Evolutionary conservation across 2,797 vertebrate genomes (phyloP), one percentile per base, ranked within the genome.

Genomic region (Selene dorsalis): DNA sequence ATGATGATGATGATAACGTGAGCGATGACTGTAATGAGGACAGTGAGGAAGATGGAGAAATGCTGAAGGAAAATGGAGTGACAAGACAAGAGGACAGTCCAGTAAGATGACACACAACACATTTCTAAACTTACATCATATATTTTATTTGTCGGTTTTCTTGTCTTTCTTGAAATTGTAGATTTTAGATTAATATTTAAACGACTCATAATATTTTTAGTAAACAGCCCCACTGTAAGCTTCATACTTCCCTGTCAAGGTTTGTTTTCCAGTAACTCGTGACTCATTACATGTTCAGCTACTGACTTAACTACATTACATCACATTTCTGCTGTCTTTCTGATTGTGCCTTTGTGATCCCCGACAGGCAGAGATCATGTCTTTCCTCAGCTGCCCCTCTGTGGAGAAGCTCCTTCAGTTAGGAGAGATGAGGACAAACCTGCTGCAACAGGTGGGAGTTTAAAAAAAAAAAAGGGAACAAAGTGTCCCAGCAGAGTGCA

Each of bases 341-440:
- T 60, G 1, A 64, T 16, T 47, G 39, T 61, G 59, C 50, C 41
- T 35, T 47, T 53, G 20, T 78, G 47, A 79, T 17, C 20, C 1
- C 60, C 45, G 10, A 84, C 94, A 88, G 95, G 92, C 47, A 73
- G 96, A 97, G 2, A 77, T 97, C 68, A 82, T 87, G 55, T 94
- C 95, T 0, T 99, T 98, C 88, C 94, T 98, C 68, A 93, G 90
- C 73, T 96, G 95, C 79, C 98, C 97, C 0, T 95, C 97, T 0
- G 94, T 94, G 12, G 97, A 98, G 80, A 97, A 94, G 79, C 94
- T 99, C 60, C 89, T 97, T 63, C 95, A 95, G 22, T 92, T 99
- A 8, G 96, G 96, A 48, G 94, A 96, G 32, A 96, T 95, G 89
- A 96, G 95, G 45, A 93, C 95, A 0, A 26, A 86, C 30, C 93